A percentile compares a stretch with the other conserved stretches of the same genome.
Evolutionary conservation across 2,797 vertebrate genomes (phyloP).

Genomic region (Taenioides sp.): DNA sequence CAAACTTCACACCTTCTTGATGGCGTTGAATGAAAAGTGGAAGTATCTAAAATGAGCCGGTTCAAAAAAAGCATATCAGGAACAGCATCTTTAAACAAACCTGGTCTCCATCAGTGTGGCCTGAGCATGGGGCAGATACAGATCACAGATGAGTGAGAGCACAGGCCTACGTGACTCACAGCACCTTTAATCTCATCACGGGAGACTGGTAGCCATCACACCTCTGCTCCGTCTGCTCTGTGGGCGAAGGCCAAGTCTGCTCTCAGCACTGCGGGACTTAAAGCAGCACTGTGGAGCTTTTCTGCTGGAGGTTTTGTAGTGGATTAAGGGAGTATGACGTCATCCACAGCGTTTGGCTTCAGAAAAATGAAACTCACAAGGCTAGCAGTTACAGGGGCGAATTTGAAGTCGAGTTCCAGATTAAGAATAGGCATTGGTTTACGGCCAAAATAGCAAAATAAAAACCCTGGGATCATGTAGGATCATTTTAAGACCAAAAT

Average conservation of each 20-base stretch:
- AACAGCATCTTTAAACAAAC: slow-evolving; percentile 3
- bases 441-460: too few species aligned
- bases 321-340: too few species aligned
- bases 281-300: too few species aligned
- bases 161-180: slow-evolving; percentile 53
- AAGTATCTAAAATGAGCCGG: not conserved
- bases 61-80: not conserved
- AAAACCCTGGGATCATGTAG: too few species aligned
- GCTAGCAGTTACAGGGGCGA: too few species aligned
- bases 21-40: not conserved
- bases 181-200: slow-evolving; percentile 63
- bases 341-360: too few species aligned
- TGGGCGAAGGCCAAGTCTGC: not conserved
- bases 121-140: slow-evolving; percentile 23
- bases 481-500: too few species aligned
- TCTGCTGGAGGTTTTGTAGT: too few species aligned
- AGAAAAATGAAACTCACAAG: too few species aligned
- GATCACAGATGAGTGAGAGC: slow-evolving; percentile 34
- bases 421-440: too few species aligned
- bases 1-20: not conserved
- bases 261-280: slow-evolving; percentile 10
- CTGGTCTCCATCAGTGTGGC: slow-evolving; percentile 30
- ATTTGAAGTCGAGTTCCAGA: too few species aligned
- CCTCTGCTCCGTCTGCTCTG: slow-evolving; percentile 53
- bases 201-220: slow-evolving; percentile 47